Percentiles rank a stretch among this genome's conserved stretches.
Conservation (phyloP, 2,113 vertebrate species). For the Aix galericulata region DNA sequence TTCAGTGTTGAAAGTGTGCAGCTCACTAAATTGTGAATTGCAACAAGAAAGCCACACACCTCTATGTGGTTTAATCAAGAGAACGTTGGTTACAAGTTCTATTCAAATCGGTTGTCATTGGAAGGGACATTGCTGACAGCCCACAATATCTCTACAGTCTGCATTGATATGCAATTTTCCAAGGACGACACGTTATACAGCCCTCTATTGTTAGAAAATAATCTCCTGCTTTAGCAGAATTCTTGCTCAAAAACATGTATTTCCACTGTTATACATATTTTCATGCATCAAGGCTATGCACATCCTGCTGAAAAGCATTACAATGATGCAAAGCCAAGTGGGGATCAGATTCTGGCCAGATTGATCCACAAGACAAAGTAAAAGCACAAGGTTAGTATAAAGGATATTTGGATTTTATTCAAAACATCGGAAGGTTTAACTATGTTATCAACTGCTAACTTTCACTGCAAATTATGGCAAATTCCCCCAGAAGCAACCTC, state of each 20-base stretch:
- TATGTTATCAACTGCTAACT: neutral
- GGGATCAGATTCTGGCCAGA: neutral
- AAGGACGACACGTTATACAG: neutral
- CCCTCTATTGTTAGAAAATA: neutral
- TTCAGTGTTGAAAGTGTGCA: neutral
- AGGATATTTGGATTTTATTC: neutral
- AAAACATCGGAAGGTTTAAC: neutral
- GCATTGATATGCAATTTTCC: neutral
- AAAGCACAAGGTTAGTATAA: neutral
- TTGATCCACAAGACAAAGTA: neutral
- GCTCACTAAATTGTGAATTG: neutral
- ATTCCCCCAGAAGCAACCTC: neutral
- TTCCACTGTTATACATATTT: neutral
- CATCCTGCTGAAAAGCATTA: neutral
- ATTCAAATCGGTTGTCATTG: neutral
- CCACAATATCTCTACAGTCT: neutral
- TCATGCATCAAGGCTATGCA: neutral
- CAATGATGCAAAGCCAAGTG: neutral
- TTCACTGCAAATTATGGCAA: neutral
- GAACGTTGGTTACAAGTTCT: accelerated
- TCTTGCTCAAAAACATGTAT: neutral
- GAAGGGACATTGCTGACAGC: neutral
- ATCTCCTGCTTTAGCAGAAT: neutral
- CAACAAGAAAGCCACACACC: neutral
- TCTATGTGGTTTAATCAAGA: neutral